Base-by-base conservation (phyloP, 2,797 vertebrate species). In the Argya squamiceps region DNA sequence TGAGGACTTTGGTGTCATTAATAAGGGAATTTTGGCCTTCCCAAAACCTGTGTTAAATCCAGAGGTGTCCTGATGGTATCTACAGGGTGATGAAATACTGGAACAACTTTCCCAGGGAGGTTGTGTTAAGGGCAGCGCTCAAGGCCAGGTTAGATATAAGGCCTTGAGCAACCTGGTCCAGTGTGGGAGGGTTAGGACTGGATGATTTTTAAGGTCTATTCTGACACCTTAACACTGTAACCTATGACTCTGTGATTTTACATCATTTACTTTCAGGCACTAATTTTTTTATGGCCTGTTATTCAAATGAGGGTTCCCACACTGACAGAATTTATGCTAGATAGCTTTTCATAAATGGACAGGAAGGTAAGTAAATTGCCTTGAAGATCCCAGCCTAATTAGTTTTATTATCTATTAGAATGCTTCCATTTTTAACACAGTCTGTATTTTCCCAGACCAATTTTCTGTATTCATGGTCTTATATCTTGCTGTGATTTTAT, bases 351-450 rank as follows among this genome's bases (percentile, higher is more conserved):
- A 46, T 44, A 90, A 95, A 89, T 56, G 63, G 24, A 60, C 62
- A 37, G 70, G 63, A 94, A 87, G 17, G 37, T 89, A 92, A 52
- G 39, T 88, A 82, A 95, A 89, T 62, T 76, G 70, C 41, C 39
- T 82, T 36, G 67, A 95, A 79, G 43, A 86, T 86, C 56, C 32
- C 44, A 79, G 29, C 5, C 36, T 81, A 90, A 79, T 93, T 92
- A 84, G 63, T 74, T 93, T 96, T 91, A 63, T 11, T 92, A 78
- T 78, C 68, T 73, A 67, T 88, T 84, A 79, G 56, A 88, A 58
- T 63, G 15, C 52, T 93, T 23, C 43, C 47, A 32, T 79, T 94
- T 96, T 84, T 90, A 88, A 84, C 15, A 58, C 20, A 65, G 50
- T 5, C 46, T 85, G 3, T 75, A 73, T 96, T 94, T 94, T 84